Conservation (phyloP, 2,888 invertebrate genomes). For the Tenthredo scrophulariae region DNA sequence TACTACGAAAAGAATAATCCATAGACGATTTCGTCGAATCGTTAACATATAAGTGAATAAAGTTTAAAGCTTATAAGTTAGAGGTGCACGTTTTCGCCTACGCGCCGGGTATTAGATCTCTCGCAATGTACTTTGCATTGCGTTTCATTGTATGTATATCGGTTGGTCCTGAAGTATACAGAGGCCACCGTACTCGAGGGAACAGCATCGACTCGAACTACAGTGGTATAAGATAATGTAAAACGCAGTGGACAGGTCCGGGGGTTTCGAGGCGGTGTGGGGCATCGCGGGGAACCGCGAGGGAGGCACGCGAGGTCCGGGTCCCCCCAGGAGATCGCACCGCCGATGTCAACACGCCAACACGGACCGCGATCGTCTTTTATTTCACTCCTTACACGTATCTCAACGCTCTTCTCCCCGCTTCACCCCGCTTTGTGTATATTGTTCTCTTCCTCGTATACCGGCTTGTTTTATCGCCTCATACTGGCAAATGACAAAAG, state of each 20-base stretch:
- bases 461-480: conserved; percentile 12
- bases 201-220: conserved; percentile 41
- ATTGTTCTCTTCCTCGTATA: conserved; percentile 21
- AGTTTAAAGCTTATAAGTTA: not conserved
- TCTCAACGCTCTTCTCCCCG: conserved; percentile 20
- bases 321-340: conserved; percentile 60
- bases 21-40: conserved; percentile 18
- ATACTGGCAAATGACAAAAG: conserved; percentile 41
- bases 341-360: conserved; percentile 62
- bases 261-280: conserved; percentile 56
- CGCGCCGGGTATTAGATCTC: conserved; percentile 63
- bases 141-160: conserved; percentile 75
- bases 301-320: conserved; percentile 59
- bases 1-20: not conserved
- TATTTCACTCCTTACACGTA: conserved; percentile 50
- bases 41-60: conserved; percentile 37
- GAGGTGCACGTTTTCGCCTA: conserved; percentile 60
- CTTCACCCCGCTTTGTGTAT: conserved; percentile 3
- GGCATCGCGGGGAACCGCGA: conserved; percentile 57
- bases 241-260: conserved; percentile 62
- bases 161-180: conserved; percentile 68
- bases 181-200: conserved; percentile 46
- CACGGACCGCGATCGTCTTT: conserved; percentile 51
- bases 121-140: conserved; percentile 64
- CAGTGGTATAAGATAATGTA: conserved; percentile 55